Base-by-base conservation (phyloP, 2,888 invertebrate genomes). In the Platycheirus albimanus region DNA sequence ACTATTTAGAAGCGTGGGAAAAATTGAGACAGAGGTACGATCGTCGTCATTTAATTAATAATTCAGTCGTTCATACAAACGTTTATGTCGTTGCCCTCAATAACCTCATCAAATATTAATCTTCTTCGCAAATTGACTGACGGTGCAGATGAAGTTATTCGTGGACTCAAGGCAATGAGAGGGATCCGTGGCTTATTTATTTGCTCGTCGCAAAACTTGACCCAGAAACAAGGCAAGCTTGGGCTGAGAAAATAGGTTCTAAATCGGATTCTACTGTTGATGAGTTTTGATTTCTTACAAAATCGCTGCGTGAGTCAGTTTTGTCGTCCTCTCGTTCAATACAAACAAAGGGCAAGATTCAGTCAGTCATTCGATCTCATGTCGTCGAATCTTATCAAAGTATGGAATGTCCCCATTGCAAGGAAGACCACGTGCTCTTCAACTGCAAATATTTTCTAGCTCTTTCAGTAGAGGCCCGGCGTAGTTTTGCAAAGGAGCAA, bases 281-380 rank as follows among this genome's bases (percentile, higher is more conserved):
- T n/a, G n/a, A n/a, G n/a, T n/a, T n/a, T n/a, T n/a, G n/a, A n/a
- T n/a, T n/a, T n/a, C n/a, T n/a, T n/a, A n/a, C n/a, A n/a, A n/a
- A n/a, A n/a, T n/a, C n/a, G 72, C 1, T 78, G 71, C 38, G 47
- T 64, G 78, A 77, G 45, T 20, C 63, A 2, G 69, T 52, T 15
- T 36, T 6, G n/a, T 5, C 24, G 8, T 1, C 24, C 7, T 15
- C 33, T 11, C 13, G 11, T 41, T 8, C 17, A 56, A 49, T 20
- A n/a, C n/a, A n/a, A n/a, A n/a, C n/a, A n/a, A n/a, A n/a, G n/a
- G n/a, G n/a, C n/a, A n/a, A n/a, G n/a, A 17, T 3, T n/a, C 64
- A 45, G 33, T 15, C 11, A 6, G 30, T 5, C 2, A 45, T 51
- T 61, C 71, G 72, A 5, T 63, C 30, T 13, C 79, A 51, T 69